Percentiles rank a stretch among this genome's conserved stretches.
Evolutionary conservation across 2,797 vertebrate species (phyloP).

Genomic region (Phalloptychus januarius): DNA sequence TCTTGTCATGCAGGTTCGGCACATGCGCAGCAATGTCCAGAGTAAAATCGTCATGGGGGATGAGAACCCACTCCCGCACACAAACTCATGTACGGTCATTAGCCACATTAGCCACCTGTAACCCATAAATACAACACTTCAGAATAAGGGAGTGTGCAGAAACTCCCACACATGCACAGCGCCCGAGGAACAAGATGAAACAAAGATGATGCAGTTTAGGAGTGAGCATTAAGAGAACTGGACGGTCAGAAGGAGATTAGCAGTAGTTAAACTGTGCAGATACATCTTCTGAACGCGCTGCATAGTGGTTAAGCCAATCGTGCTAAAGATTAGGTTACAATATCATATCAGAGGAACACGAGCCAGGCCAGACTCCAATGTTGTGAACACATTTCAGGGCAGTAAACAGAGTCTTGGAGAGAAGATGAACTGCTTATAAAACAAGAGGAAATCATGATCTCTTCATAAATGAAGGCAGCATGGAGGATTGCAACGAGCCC

Average conservation of each 20-base stretch:
- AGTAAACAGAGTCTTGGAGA: conserved; percentile 35
- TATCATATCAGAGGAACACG: conserved; percentile 51
- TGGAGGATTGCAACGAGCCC: conserved; percentile 14
- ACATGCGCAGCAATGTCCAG: conserved; percentile 22
- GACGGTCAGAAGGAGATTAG: conserved; percentile 70
- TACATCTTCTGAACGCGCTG: conserved; percentile 67
- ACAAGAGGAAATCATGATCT: conserved; percentile 15
- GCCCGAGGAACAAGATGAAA: conserved; percentile 57
- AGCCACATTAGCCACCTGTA: conserved; percentile 1
- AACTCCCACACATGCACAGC: conserved; percentile 17
- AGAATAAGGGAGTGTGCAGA: background rate
- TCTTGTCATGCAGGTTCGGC: conserved; percentile 35
- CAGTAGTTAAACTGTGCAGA: conserved; percentile 69
- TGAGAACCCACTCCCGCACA: background rate
- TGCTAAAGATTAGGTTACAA: conserved; percentile 70
- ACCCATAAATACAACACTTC: background rate
- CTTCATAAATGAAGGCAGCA: conserved; percentile 16
- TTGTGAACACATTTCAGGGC: conserved; percentile 49
- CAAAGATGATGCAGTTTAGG: conserved; percentile 45
- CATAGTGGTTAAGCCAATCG: conserved; percentile 71
- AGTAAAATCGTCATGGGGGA: conserved; percentile 42
- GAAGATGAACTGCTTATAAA: conserved; percentile 48
- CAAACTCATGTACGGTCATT: conserved; percentile 4
- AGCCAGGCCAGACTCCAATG: conserved; percentile 17
- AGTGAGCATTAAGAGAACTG: conserved; percentile 65